These are phyloP conservation scores for Ctenicera cuprea DNA, from an alignment of 2,888 invertebrate species.

Conservation along the genomic window DNA sequence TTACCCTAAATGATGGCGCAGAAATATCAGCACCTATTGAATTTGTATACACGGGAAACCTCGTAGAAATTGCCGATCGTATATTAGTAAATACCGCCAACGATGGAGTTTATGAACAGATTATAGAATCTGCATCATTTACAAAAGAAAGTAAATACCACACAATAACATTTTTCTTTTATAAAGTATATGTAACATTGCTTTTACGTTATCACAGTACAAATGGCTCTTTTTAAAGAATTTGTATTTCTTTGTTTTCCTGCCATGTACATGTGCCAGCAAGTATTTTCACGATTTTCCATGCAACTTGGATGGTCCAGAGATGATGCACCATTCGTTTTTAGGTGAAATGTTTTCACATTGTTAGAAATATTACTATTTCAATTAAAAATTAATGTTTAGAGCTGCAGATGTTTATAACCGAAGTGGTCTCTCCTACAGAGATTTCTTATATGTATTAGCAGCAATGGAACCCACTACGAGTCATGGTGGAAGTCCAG, in stretches of 20 bases:
- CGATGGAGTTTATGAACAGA: slow-evolving; percentile 60
- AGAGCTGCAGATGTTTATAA: slow-evolving; percentile 77
- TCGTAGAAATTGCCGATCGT: slow-evolving; percentile 64
- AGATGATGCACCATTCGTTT: slow-evolving; percentile 71
- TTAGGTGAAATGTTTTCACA: slow-evolving; percentile 69
- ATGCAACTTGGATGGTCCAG: slow-evolving; percentile 76
- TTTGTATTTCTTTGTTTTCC: slow-evolving; percentile 76
- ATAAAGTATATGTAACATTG: background rate
- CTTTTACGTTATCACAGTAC: slow-evolving; percentile 70
- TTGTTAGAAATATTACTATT: background rate
- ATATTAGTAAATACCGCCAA: slow-evolving; percentile 61
- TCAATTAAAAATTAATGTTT: slow-evolving; percentile 16
- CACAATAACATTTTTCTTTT: background rate
- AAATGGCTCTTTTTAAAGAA: slow-evolving; percentile 76
- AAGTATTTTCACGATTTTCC: slow-evolving; percentile 76
- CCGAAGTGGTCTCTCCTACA: slow-evolving; percentile 75
- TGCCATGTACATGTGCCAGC: slow-evolving; percentile 75
- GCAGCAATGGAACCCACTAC: slow-evolving; percentile 81
- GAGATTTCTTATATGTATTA: slow-evolving; percentile 77
- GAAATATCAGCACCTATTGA: slow-evolving; percentile 52
- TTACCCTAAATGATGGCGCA: slow-evolving; percentile 1
- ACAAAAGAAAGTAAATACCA: slow-evolving; percentile 60
- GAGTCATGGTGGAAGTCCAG: slow-evolving; percentile 78
- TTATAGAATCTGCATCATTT: slow-evolving; percentile 65
- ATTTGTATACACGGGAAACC: slow-evolving; percentile 60